A percentile compares a stretch with the other conserved stretches of the same genome.
phyloP scores from a whole-genome alignment of 2,797 vertebrate species.

The Notoglanidium macrostoma region DNA sequence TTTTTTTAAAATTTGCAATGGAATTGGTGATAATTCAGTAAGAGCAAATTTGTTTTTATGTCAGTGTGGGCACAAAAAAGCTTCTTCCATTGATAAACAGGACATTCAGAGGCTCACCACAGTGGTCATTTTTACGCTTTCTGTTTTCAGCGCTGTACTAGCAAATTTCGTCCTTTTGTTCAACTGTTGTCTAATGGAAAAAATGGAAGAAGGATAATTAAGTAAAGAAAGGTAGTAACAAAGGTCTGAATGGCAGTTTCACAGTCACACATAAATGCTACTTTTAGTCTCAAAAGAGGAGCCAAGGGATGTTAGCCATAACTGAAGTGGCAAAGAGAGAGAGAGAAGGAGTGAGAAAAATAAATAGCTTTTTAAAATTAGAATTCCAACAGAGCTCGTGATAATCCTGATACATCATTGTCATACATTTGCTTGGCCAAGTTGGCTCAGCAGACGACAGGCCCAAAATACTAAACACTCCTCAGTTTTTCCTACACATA shows the following conservation, averaged over 20 bases:
- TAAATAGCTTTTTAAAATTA: not conserved
- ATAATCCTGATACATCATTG: constrained; percentile 63
- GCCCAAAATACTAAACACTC: not conserved
- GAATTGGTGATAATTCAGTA: not conserved
- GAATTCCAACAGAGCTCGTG: constrained; percentile 59
- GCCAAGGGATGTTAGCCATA: constrained; percentile 20
- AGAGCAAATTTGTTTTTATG: not conserved
- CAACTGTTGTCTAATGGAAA: constrained; percentile 55
- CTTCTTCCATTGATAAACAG: not conserved
- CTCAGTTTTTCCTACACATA: constrained; percentile 60
- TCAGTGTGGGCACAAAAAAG: not conserved
- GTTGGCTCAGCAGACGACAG: not conserved
- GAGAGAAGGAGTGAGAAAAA: not conserved
- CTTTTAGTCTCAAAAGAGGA: constrained; percentile 47
- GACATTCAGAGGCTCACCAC: not conserved
- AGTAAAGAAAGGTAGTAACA: constrained; percentile 47
- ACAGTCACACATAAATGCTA: constrained; percentile 48
- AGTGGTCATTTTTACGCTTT: not conserved
- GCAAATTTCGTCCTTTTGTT: not conserved
- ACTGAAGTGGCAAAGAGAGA: constrained; percentile 14
- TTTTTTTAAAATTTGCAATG: not conserved
- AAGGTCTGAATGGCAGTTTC: constrained; percentile 48
- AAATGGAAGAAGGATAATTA: constrained; percentile 54
- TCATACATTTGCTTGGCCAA: constrained; percentile 59
- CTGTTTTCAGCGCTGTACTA: not conserved